Evolutionary conservation across 2,797 vertebrate species (phyloP).

Genomic region (Tachyglossus aculeatus): DNA sequence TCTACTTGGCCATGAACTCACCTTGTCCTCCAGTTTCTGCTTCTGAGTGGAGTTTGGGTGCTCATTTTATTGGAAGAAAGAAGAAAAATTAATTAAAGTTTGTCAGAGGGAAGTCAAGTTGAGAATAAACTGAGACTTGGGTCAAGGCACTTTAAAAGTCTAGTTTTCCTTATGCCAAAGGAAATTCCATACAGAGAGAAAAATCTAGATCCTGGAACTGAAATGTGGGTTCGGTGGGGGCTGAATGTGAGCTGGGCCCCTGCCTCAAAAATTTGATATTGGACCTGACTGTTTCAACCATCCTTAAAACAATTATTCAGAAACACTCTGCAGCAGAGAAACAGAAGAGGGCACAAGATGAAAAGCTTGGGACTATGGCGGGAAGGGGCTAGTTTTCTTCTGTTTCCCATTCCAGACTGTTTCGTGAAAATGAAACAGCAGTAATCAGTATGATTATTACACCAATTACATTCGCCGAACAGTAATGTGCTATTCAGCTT

Average conservation of each 20-base stretch:
- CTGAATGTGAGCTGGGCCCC: background rate
- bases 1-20: background rate
- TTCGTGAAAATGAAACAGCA: background rate
- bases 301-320: background rate
- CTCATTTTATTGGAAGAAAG: background rate
- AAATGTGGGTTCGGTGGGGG: background rate
- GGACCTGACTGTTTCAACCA: background rate
- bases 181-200: no score
- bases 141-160: background rate
- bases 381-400: background rate
- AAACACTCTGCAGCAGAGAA: background rate
- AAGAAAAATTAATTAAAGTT: background rate
- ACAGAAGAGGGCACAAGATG: background rate
- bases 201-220: slow-evolving; percentile 23
- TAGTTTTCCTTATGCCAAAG: background rate
- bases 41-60: background rate
- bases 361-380: background rate
- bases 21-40: background rate
- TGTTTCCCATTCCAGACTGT: background rate
- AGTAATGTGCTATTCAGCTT: background rate
- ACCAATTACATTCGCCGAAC: background rate
- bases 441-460: no score
- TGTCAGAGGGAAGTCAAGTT: background rate
- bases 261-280: background rate
- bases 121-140: background rate